Conservation (phyloP, 2,113 vertebrate genomes). For the Rhinopomastus cyanomelas region DNA sequence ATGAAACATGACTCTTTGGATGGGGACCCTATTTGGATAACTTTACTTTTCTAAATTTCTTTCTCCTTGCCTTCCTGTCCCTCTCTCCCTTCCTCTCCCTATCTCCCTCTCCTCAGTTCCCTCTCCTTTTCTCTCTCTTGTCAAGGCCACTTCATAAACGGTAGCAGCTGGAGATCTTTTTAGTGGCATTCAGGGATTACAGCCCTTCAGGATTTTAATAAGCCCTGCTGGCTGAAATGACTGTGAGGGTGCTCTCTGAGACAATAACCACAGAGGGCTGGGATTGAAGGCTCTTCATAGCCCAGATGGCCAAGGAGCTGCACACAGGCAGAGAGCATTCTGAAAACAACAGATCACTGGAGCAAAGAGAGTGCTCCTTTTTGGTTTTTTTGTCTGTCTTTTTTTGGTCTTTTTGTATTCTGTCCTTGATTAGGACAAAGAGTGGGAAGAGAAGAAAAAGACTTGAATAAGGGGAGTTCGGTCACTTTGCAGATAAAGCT, state of each 20-base stretch:
- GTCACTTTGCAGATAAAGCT: slow-evolving; percentile 13
- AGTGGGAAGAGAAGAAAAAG: background rate
- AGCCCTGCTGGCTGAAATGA: slow-evolving; percentile 76
- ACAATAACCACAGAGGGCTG: slow-evolving; percentile 77
- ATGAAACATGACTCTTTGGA: slow-evolving; percentile 69
- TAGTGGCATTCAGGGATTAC: slow-evolving; percentile 84
- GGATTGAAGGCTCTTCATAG: slow-evolving; percentile 55
- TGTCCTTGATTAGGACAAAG: background rate
- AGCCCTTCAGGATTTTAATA: slow-evolving; percentile 87
- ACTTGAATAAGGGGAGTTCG: background rate
- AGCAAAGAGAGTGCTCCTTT: slow-evolving; percentile 19
- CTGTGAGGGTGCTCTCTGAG: slow-evolving; percentile 79
- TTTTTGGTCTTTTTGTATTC: too few relatives aligned
- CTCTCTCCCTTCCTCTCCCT: background rate
- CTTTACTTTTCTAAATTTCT: slow-evolving; percentile 71
- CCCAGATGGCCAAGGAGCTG: slow-evolving; percentile 71
- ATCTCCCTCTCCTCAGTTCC: background rate
- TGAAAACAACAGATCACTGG: slow-evolving; percentile 50
- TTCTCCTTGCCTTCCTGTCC: background rate
- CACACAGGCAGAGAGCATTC: slow-evolving; percentile 18
- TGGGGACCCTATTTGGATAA: slow-evolving; percentile 73
- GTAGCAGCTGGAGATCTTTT: slow-evolving; percentile 85
- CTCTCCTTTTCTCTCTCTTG: slow-evolving; percentile 60
- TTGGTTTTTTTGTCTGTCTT: too few relatives aligned
- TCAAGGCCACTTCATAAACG: slow-evolving; percentile 81